A percentile compares a stretch with the other conserved stretches of the same genome.
These are phyloP conservation scores for Peromyscus attwateri DNA, from an alignment of 2,797 vertebrate genomes.

Conservation along the genomic window DNA sequence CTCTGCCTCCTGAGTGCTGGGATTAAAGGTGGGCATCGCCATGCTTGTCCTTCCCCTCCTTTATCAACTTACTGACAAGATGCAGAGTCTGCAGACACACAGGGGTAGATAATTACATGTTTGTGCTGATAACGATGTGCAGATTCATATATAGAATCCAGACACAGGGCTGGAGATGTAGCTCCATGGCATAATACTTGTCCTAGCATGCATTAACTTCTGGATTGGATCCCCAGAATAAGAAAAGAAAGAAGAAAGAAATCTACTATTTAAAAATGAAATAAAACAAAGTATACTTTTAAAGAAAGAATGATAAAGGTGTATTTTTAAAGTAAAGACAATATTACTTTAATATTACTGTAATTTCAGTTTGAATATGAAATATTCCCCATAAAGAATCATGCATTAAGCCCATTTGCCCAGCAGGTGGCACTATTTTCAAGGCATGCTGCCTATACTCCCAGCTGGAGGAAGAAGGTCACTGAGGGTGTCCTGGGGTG, in stretches of 20 bases:
- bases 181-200: background rate
- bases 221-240: background rate
- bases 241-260: background rate
- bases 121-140: background rate
- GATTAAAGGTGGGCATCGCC: background rate
- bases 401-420: background rate
- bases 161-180: background rate
- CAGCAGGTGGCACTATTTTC: background rate
- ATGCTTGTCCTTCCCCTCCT: too few relatives aligned
- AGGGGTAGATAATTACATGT: background rate
- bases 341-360: too few relatives aligned
- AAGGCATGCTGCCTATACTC: background rate
- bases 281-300: conserved; percentile 5
- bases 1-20: background rate
- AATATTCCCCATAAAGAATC: background rate
- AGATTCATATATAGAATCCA: background rate
- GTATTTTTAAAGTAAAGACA: background rate
- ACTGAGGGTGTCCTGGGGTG: background rate
- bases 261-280: background rate
- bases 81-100: background rate
- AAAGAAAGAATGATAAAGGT: background rate
- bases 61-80: background rate
- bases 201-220: background rate
- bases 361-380: background rate
- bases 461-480: background rate